Evolutionary conservation across 2,113 vertebrate species (phyloP), one percentile per base, ranked within the genome.

Genomic region (Canis aureus): DNA sequence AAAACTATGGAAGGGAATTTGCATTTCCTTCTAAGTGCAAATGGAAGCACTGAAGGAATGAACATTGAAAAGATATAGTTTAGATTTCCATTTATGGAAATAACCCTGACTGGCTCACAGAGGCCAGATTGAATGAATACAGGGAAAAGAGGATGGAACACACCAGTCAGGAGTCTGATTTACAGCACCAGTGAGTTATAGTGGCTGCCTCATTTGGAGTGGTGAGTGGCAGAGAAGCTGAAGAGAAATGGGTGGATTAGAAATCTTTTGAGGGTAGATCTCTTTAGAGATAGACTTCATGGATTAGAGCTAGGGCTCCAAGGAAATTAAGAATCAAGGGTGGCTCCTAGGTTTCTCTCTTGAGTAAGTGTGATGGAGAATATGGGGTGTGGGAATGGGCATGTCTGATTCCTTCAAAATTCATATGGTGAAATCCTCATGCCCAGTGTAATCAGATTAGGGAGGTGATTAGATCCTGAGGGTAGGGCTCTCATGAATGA

Each of bases 311-410:
- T 35, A 84, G 38, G 59, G 59, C 8, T 89, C 32, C 11, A 69
- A 64, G 60, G 17, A 84, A 79, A 27, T 17, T 57, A 80, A 11
- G 27, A 35, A 51, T 85, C 49, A n/a, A 22, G 22, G 53, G 57
- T 71, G 80, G 90, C 16, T 55, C 25, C 29, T 38, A 32, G 76
- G n/a, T 95, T 94, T 97, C 88, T 92, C 29, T 94, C 59, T 76
- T 92, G 62, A 95, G 91, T 62, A 97, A 85, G 29, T 64, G 38
- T 92, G 83, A 29, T 79, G 23, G 51, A 89, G 49, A 94, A 62
- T 8, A 78, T 35, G 43, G 35, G 19, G 27, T 73, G 67, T 66
- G 49, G 62, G 22, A 29, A 76, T 22, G 38, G 16, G 59, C 0
- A 82, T 25, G 32, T 59, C n/a, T 59, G 12, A 59, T 23, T 82